Conservation (phyloP, 2,113 vertebrate genomes). For the Motacilla tschutschensis region DNA sequence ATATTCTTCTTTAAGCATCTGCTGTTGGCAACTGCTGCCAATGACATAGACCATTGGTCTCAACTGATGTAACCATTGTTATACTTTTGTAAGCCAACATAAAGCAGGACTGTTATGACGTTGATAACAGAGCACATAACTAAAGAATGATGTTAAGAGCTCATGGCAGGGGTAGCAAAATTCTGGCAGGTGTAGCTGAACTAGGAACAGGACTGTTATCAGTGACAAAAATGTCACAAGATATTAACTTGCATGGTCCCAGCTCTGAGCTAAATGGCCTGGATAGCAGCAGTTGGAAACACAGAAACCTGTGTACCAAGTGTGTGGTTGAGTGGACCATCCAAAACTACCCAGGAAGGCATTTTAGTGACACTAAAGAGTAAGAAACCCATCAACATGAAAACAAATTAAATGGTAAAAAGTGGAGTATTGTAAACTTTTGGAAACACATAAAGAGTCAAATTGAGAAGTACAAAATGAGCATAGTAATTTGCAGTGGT, state of each 20-base stretch:
- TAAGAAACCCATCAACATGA: neutral
- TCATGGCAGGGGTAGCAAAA: neutral
- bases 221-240: neutral
- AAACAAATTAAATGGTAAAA: neutral
- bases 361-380: neutral
- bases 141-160: neutral
- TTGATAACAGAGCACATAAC: neutral
- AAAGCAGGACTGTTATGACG: neutral
- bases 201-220: neutral
- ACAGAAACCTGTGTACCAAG: neutral
- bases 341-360: neutral
- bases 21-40: rapidly evolving
- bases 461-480: neutral
- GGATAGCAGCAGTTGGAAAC: neutral
- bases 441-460: neutral
- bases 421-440: neutral
- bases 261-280: neutral
- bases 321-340: neutral
- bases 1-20: neutral
- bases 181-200: neutral
- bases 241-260: neutral
- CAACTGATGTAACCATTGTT: neutral
- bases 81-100: neutral
- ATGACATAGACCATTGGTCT: neutral
- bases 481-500: neutral